Evolutionary conservation across 2,113 vertebrate genomes (phyloP), one percentile per base, ranked within the genome.

Genomic region (Rhadina sibilatrix): DNA sequence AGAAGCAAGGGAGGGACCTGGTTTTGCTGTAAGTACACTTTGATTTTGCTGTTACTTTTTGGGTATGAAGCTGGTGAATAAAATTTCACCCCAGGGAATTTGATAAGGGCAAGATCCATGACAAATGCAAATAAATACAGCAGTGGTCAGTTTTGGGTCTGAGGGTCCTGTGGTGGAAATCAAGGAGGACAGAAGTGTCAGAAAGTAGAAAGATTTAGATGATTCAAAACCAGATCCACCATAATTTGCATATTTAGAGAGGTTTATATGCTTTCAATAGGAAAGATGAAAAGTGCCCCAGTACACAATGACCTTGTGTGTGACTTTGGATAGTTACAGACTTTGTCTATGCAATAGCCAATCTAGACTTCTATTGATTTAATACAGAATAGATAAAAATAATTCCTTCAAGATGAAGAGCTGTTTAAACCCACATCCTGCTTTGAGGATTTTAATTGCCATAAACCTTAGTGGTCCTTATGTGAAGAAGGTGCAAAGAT

Each of bases 11-110:
- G 14, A 53, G 6, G 5, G 30, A 50, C 27, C 16, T 28, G 12
- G 1, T 76, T 63, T 75, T 20, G 3, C 19, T 75, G 21, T 1
- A 6, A 9, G 3, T 49, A 17, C 7, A 1, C 3, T 40, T 72
- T 6, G 31, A 28, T 9, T 59, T 31, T 82, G 52, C 17, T 54
- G 33, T 35, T 70, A 20, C 6, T 57, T 68, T 42, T 12, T 35
- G 19, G 42, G 18, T n/a, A 15, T 20, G 13, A 82, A 93, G 44
- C 24, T 60, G n/a, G 46, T 3, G 3, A 92, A 70, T 42, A 53
- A 69, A 87, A 53, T 14, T 12, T 16, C 40, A 12, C 9, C 53
- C 19, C 12, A 28, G 7, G 33, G 30, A 70, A 15, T 33, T 46
- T 1, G 2, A 28, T 3, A 38, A 12, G 13, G 38, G 8, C 18